These are phyloP conservation scores for Cinclus cinclus DNA, from an alignment of 2,113 vertebrate genomes.

Conservation along the genomic window DNA sequence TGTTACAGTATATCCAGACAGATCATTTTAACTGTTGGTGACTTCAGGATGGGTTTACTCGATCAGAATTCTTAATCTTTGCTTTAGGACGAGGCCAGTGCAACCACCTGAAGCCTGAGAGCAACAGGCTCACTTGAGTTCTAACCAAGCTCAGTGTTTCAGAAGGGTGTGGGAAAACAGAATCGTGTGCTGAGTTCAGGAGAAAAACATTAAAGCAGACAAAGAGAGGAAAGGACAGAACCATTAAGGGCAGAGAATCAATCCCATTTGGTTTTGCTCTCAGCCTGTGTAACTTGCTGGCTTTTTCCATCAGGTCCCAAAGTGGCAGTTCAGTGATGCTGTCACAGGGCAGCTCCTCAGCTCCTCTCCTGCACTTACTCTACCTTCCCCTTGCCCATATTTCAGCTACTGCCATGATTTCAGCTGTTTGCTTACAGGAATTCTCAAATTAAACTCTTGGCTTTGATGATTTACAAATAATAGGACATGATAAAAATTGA, in stretches of 20 bases:
- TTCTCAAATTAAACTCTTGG: background rate
- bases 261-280: background rate
- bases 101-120: background rate
- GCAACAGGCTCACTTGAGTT: background rate
- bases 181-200: background rate
- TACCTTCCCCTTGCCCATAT: background rate
- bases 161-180: background rate
- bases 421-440: background rate
- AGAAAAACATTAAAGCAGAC: background rate
- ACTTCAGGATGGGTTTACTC: background rate
- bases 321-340: background rate
- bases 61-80: background rate
- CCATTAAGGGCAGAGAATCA: background rate
- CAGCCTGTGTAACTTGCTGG: background rate
- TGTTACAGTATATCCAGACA: background rate
- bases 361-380: background rate
- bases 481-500: background rate
- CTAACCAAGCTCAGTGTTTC: background rate
- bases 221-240: background rate
- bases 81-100: background rate
- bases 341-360: background rate
- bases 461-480: background rate
- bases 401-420: background rate
- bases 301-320: background rate
- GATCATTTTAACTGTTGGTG: background rate